phyloP scores from a whole-genome alignment of 2,888 invertebrate genomes.

The Tupiocoris notatus region DNA sequence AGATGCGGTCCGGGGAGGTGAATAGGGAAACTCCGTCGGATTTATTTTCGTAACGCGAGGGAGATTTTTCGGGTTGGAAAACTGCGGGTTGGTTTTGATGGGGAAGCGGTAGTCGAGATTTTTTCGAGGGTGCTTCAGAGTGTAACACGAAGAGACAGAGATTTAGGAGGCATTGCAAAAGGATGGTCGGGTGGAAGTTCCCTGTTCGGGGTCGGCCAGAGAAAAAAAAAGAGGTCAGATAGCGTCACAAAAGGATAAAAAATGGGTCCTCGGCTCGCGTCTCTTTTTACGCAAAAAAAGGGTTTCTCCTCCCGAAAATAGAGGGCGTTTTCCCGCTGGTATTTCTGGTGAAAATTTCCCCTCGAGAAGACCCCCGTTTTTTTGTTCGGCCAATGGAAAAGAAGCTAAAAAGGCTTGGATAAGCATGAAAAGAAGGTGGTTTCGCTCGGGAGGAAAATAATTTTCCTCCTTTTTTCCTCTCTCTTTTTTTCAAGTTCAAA shows the following conservation, averaged over 20 bases:
- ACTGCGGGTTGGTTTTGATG: not conserved
- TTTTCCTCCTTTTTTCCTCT: not conserved
- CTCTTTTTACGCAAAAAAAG: constrained; percentile 13
- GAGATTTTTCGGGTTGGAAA: not conserved
- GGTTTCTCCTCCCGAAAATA: not conserved
- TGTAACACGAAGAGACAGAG: not conserved
- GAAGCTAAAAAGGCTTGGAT: not conserved
- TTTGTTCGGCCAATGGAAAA: not conserved
- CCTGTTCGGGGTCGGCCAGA: not conserved
- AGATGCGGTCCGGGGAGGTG: constrained; percentile 3
- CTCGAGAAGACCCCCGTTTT: not conserved
- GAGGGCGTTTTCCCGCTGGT: not conserved
- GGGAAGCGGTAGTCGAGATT: not conserved
- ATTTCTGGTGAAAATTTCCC: constrained; percentile 1
- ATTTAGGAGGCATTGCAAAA: not conserved
- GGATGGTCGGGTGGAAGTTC: not conserved
- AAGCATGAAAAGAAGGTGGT: not conserved
- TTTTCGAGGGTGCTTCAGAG: not conserved
- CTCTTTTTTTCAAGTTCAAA: not conserved
- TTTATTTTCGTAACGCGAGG: constrained; percentile 11
- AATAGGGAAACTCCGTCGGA: not conserved
- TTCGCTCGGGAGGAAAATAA: not conserved
- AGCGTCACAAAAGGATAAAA: constrained; percentile 40
- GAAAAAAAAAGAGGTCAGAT: constrained; percentile 16
- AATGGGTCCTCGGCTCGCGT: constrained; percentile 16